Conservation (phyloP, 2,113 vertebrate genomes). For the Etheostoma cragini region DNA sequence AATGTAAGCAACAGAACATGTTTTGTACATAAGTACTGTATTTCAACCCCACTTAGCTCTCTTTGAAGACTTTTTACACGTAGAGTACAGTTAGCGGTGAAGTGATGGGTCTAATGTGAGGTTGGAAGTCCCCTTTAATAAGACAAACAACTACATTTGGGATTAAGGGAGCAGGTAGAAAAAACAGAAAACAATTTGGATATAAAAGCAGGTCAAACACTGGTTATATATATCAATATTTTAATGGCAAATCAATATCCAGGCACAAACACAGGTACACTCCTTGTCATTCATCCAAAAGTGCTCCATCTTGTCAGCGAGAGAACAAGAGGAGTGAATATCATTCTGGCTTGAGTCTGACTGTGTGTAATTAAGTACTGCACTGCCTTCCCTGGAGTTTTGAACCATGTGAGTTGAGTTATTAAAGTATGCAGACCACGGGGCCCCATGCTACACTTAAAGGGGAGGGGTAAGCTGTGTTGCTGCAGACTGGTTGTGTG, state of each 20-base stretch:
- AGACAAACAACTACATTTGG: background rate
- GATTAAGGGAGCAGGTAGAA: background rate
- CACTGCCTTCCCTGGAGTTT: constrained; percentile 61
- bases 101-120: background rate
- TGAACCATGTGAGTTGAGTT: constrained; percentile 75
- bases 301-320: constrained; percentile 12
- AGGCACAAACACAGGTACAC: background rate
- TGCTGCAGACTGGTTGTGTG: constrained; percentile 55
- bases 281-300: background rate
- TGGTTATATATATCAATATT: background rate
- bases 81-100: constrained; percentile 1
- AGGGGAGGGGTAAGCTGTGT: constrained; percentile 40
- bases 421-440: constrained; percentile 78
- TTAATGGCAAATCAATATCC: background rate
- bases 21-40: background rate
- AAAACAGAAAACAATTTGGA: background rate
- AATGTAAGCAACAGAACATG: constrained; percentile 20
- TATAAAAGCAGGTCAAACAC: background rate
- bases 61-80: constrained; percentile 56
- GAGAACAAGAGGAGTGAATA: constrained; percentile 54
- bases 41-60: constrained; percentile 22
- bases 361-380: constrained; percentile 74
- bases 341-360: constrained; percentile 67
- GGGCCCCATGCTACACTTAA: constrained; percentile 66
- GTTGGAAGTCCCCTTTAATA: constrained; percentile 31